A percentile compares a stretch with the other conserved stretches of the same genome.
Evolutionary conservation across 1,140 invertebrate species (phyloP).

Genomic region (Zaprionus lachaisei): DNA sequence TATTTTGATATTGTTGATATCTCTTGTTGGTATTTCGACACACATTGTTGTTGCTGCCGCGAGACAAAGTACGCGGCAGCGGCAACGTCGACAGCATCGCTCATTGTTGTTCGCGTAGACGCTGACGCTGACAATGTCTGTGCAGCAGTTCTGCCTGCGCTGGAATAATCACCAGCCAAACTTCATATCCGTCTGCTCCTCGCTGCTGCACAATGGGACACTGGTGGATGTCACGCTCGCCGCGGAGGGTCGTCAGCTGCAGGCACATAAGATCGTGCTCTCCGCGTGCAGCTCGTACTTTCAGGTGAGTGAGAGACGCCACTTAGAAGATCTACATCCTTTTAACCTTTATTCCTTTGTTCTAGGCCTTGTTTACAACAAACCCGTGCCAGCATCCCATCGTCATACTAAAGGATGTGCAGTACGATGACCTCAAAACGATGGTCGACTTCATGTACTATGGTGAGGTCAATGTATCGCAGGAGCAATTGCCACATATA

Average conservation of each 20-base stretch:
- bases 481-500: constrained; percentile 93
- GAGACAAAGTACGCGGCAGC: constrained; percentile 51
- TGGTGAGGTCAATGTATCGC: constrained; percentile 95
- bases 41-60: constrained; percentile 51
- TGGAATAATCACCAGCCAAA: constrained; percentile 96
- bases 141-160: constrained; percentile 93
- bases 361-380: constrained; percentile 89
- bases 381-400: constrained; percentile 96
- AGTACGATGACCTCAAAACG: constrained; percentile 92
- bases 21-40: constrained; percentile 38
- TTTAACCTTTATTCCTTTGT: constrained; percentile 66
- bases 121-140: constrained; percentile 86
- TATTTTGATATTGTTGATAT: constrained; percentile 33
- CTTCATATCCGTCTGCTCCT: constrained; percentile 94
- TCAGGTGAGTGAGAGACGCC: constrained; percentile 86
- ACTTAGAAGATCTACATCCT: neutral
- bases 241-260: constrained; percentile 92
- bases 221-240: constrained; percentile 95
- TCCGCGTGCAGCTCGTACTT: constrained; percentile 95
- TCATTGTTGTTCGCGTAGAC: constrained; percentile 39
- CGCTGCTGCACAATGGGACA: constrained; percentile 91
- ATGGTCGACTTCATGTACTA: constrained; percentile 97
- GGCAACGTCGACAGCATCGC: constrained; percentile 42
- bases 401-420: constrained; percentile 95
- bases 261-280: constrained; percentile 94